These are phyloP conservation scores for Cantharis rustica DNA, from an alignment of 2,888 invertebrate species.

Conservation along the genomic window DNA sequence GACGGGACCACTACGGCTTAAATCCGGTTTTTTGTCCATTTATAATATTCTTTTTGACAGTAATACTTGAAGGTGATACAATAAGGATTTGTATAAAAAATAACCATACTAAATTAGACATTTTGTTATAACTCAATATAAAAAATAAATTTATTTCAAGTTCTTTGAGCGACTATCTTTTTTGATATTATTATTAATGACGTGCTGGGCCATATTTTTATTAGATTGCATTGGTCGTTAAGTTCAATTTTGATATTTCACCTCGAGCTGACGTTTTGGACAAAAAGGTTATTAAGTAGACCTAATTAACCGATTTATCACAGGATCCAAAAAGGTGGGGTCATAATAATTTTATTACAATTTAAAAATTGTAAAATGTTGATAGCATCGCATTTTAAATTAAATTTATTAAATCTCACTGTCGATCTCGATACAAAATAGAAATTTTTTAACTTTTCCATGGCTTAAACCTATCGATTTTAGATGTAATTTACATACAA, in stretches of 20 bases:
- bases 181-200: not conserved
- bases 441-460: not conserved
- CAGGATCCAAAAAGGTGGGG: not conserved
- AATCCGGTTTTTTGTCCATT: conserved; percentile 1
- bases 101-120: not conserved
- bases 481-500: conserved; percentile 27
- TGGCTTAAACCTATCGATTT: not conserved
- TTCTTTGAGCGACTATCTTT: not conserved
- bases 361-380: not conserved
- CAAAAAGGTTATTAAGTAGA: not conserved
- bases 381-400: not conserved
- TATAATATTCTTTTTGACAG: conserved; percentile 4
- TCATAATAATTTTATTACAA: not conserved
- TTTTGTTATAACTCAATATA: conserved; percentile 8
- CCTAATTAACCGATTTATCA: not conserved
- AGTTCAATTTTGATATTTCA: not conserved
- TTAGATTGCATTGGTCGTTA: not conserved
- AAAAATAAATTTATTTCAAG: conserved; percentile 3
- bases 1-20: not conserved
- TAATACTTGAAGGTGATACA: conserved; percentile 7
- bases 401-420: not conserved
- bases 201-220: not conserved
- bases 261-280: not conserved
- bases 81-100: conserved; percentile 5
- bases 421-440: not conserved